Base-by-base conservation (phyloP, 2,888 invertebrate genomes). In the Nomada ruficornis region DNA sequence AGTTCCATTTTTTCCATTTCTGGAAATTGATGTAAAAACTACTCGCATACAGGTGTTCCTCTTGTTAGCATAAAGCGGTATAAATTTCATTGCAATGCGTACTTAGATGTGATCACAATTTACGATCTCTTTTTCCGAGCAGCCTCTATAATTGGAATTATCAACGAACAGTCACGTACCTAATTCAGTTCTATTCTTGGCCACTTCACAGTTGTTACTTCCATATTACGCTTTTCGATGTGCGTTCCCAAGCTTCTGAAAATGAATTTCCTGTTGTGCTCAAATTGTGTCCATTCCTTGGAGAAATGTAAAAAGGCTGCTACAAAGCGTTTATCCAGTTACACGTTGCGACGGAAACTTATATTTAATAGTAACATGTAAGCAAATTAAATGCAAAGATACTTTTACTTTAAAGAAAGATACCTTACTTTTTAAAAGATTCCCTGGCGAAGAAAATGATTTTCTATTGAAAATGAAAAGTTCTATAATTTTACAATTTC, bases 61-160 rank as follows among this genome's bases (percentile, higher is more conserved):
- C 47, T 47, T 47, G 47, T 47, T 47, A 47, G 47, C 47, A 47
- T 47, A 47, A 15, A 36, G 20, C 36, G 44, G 5, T 52, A 72
- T 60, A n/a, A 60, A 70, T 70, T 70, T 59, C 70, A 60, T 36
- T 9, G 42, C 59, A 52, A 2, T 29, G 47, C 13, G 70, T 70
- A 60, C 50, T 23, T 18, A 62, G 47, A 55, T 52, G 29, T 10
- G 47, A 44, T 9, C 75, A 20, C 44, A 55, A 47, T 62, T 62
- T 60, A 59, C 15, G 68, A 69, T 76, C 54, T 26, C 62, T 42
- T 44, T 69, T 76, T 36, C 62, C 62, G 62, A 23, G 23, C 44
- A 29, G 44, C 26, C 75, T 75, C 75, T 75, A 75, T 68, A 76
- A 76, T 76, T 76, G 76, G 70, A 63, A 68, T 60, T 76, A 76